Evolutionary conservation across 2,888 invertebrate species (phyloP).

Genomic region (Drosophila rellima): DNA sequence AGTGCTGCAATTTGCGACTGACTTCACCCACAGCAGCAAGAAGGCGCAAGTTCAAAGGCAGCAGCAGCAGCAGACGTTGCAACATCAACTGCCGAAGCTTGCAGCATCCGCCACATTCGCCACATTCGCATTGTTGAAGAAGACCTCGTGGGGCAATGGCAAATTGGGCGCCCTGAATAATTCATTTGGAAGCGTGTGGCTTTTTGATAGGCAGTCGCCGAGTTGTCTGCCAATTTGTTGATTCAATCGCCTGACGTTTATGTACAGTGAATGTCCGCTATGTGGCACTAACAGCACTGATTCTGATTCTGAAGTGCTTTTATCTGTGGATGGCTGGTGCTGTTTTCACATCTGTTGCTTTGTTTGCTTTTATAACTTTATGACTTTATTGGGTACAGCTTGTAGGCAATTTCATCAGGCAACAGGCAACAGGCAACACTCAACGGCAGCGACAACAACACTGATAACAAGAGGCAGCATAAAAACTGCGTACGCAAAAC

Average conservation of each 20-base stretch:
- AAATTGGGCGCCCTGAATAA: slow-evolving; percentile 53
- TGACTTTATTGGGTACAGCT: slow-evolving; percentile 51
- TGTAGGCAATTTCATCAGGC: slow-evolving; percentile 33
- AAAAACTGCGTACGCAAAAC: slow-evolving; percentile 36
- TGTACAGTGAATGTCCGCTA: slow-evolving; percentile 10
- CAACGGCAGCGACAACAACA: slow-evolving; percentile 10
- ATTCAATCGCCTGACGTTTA: slow-evolving; percentile 67
- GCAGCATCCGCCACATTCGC: slow-evolving; percentile 43
- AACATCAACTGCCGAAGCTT: background rate
- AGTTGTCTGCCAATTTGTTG: slow-evolving; percentile 61
- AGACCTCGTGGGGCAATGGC: slow-evolving; percentile 32
- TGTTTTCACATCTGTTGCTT: slow-evolving; percentile 39
- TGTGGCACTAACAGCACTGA: slow-evolving; percentile 2
- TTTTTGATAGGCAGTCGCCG: slow-evolving; percentile 32
- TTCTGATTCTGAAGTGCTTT: background rate
- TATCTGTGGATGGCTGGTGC: background rate
- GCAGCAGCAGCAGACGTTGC: slow-evolving; percentile 5
- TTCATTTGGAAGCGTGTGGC: slow-evolving; percentile 30
- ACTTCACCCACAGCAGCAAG: slow-evolving; percentile 16
- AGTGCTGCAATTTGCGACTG: slow-evolving; percentile 46
- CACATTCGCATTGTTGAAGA: slow-evolving; percentile 35
- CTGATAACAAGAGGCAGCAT: slow-evolving; percentile 31
- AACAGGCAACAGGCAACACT: slow-evolving; percentile 3
- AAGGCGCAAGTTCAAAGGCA: slow-evolving; percentile 29
- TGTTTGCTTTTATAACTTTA: slow-evolving; percentile 36